A percentile compares a stretch with the other conserved stretches of the same genome.
phyloP scores from a whole-genome alignment of 1,140 invertebrate genomes.

The Anadara kagoshimensis region DNA sequence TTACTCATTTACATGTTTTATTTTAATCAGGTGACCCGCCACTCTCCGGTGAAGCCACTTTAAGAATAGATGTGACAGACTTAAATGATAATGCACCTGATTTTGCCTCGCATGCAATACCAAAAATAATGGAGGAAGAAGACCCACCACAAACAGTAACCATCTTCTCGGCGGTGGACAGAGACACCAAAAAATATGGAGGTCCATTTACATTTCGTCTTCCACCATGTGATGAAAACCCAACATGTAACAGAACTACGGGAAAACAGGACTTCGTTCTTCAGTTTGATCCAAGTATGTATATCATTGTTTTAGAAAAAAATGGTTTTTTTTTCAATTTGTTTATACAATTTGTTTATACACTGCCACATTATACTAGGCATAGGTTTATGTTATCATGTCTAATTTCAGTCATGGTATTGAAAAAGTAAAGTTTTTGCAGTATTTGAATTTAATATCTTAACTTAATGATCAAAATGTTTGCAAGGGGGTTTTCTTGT shows the following conservation, averaged over 20 bases:
- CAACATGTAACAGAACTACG: conserved; percentile 41
- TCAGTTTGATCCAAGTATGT: conserved; percentile 56
- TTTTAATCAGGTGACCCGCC: conserved; percentile 79
- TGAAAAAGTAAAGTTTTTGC: too few relatives aligned
- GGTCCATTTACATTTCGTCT: conserved; percentile 57
- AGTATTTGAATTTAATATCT: too few relatives aligned
- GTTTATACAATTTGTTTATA: background rate
- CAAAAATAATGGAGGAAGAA: conserved; percentile 89
- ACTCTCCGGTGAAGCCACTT: conserved; percentile 94
- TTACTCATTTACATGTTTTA: background rate
- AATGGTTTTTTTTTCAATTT: background rate
- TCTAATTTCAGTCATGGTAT: too few relatives aligned
- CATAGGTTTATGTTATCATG: too few relatives aligned
- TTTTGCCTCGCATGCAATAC: conserved; percentile 93
- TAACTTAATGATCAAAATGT: too few relatives aligned
- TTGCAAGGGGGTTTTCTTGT: too few relatives aligned
- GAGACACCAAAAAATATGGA: conserved; percentile 60
- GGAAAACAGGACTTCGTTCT: conserved; percentile 52
- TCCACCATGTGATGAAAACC: conserved; percentile 47
- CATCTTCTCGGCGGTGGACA: conserved; percentile 93
- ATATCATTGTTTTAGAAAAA: background rate
- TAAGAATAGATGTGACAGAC: conserved; percentile 95
- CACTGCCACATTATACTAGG: too few relatives aligned
- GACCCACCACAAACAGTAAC: conserved; percentile 85
- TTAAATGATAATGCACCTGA: conserved; percentile 95